Conservation (phyloP, 2,888 invertebrate species). For the Nomada ferruginata region DNA sequence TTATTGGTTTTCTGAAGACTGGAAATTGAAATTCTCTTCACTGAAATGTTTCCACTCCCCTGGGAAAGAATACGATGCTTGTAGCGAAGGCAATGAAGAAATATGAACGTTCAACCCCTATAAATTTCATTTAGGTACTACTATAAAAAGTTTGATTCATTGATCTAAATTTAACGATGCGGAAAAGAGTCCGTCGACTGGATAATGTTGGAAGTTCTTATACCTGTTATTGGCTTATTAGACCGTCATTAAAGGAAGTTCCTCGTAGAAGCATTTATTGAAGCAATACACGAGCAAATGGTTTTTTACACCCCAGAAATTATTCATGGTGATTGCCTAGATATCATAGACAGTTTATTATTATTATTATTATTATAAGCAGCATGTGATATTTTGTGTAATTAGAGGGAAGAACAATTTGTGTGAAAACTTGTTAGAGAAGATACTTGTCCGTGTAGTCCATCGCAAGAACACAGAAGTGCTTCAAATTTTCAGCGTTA, state of each 20-base stretch:
- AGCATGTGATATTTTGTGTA: neutral
- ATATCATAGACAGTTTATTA: neutral
- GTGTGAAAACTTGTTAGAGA: neutral
- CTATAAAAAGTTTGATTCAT: too few relatives aligned
- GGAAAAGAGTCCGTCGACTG: too few relatives aligned
- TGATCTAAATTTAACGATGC: neutral
- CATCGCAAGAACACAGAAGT: too few relatives aligned
- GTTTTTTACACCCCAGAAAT: neutral
- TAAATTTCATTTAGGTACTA: too few relatives aligned
- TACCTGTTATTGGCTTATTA: neutral
- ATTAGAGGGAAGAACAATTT: neutral
- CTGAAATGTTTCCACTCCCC: too few relatives aligned
- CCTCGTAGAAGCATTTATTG: neutral
- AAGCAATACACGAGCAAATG: too few relatives aligned
- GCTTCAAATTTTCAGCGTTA: constrained; percentile 1
- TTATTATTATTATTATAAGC: neutral
- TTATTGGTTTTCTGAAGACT: too few relatives aligned
- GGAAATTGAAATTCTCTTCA: too few relatives aligned
- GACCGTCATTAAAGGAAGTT: neutral
- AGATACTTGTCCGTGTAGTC: neutral
- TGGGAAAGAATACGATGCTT: too few relatives aligned
- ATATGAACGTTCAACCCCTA: too few relatives aligned
- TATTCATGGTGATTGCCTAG: neutral
- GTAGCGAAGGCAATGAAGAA: too few relatives aligned
- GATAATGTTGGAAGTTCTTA: neutral